A percentile compares a stretch with the other conserved stretches of the same genome.
phyloP scores from a whole-genome alignment of 2,113 vertebrate genomes.

The Zosterops hypoxanthus region DNA sequence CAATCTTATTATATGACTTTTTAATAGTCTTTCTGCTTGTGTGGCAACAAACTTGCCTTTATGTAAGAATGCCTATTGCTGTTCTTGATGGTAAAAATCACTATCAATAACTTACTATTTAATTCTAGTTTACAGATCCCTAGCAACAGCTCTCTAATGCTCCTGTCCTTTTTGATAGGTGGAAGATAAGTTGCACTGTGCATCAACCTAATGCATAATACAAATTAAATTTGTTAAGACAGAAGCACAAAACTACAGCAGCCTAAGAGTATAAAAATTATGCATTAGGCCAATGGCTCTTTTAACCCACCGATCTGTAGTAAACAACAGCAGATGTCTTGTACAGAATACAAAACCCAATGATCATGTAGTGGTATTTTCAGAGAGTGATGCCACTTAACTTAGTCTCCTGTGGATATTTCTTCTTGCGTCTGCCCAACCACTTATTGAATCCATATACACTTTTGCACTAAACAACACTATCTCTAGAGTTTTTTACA shows the following conservation, averaged over 20 bases:
- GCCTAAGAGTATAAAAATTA: neutral
- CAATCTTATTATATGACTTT: neutral
- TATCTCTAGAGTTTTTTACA: neutral
- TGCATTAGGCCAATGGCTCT: neutral
- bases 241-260: neutral
- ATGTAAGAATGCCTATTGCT: neutral
- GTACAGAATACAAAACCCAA: neutral
- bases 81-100: neutral
- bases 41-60: neutral
- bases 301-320: neutral
- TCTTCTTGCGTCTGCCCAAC: neutral
- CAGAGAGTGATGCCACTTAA: neutral
- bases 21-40: neutral
- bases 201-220: neutral
- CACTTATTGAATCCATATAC: neutral
- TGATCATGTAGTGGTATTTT: neutral
- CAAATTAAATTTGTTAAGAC: neutral
- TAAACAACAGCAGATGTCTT: neutral
- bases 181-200: neutral
- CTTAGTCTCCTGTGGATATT: neutral
- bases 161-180: neutral
- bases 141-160: neutral
- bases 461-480: neutral
- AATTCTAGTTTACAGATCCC: neutral
- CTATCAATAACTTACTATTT: neutral